Conservation (phyloP, 1,140 invertebrate species). For the Anastrepha obliqua region DNA sequence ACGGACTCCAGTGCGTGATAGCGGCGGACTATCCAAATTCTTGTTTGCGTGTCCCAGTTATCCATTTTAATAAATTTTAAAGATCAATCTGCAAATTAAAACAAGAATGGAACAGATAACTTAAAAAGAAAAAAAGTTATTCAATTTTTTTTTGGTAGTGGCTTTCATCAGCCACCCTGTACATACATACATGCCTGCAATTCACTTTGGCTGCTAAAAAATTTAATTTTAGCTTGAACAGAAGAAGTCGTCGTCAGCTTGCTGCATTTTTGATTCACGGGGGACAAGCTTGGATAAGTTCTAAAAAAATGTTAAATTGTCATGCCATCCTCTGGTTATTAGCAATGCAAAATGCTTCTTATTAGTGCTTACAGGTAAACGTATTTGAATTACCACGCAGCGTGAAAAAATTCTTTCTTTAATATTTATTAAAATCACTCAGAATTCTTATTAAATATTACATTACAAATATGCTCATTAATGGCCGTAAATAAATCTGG, state of each 20-base stretch:
- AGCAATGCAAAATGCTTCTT: not conserved
- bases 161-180: no score
- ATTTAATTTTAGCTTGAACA: not conserved
- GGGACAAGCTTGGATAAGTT: conserved; percentile 15
- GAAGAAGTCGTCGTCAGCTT: not conserved
- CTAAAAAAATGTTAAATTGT: conserved; percentile 37
- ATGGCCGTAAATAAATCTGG: not conserved
- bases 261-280: not conserved
- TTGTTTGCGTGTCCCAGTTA: no score
- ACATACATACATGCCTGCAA: not conserved
- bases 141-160: no score
- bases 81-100: no score
- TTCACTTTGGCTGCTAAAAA: not conserved
- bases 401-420: not conserved
- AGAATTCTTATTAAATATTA: not conserved
- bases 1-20: no score
- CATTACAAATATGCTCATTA: not conserved
- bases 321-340: conserved; percentile 7
- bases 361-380: no score
- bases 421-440: conserved; percentile 20
- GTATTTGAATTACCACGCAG: not conserved
- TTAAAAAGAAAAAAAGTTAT: no score
- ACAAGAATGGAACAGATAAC: no score
- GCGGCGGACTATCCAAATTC: no score
- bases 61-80: no score